Percentiles rank a stretch among this genome's conserved stretches.
Conservation (phyloP, 2,888 invertebrate species). For the Zhuqinia jingwanae region DNA sequence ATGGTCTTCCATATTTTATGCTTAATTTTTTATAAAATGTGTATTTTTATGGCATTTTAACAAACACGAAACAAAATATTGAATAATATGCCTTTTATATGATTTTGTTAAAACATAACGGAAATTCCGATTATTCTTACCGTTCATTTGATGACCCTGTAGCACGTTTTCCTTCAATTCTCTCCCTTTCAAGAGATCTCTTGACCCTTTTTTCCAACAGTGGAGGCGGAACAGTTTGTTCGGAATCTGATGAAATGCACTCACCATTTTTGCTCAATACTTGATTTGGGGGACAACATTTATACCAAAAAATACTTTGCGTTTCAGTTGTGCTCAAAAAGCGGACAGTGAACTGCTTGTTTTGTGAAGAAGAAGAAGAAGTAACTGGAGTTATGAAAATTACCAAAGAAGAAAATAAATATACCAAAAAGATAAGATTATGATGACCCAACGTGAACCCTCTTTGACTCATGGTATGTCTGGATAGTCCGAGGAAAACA, state of each 20-base stretch:
- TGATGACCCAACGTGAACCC: neutral
- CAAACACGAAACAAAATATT: too few relatives aligned
- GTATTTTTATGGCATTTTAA: too few relatives aligned
- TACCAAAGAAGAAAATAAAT: neutral
- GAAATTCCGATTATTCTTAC: neutral
- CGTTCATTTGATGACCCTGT: neutral
- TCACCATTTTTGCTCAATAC: conserved; percentile 28
- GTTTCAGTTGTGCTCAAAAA: conserved; percentile 28
- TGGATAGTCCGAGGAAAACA: neutral
- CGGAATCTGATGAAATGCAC: conserved; percentile 3
- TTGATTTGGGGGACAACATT: conserved; percentile 34
- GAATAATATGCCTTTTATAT: too few relatives aligned
- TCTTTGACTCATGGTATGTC: conserved; percentile 14
- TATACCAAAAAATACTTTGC: conserved; percentile 34
- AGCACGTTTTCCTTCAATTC: neutral
- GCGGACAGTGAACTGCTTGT: neutral
- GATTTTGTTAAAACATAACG: too few relatives aligned
- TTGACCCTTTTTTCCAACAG: conserved; percentile 30
- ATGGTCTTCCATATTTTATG: conserved; percentile 1
- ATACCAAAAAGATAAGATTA: neutral
- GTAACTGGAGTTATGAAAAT: neutral
- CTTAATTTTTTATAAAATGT: conserved; percentile 8
- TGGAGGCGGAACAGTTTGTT: neutral
- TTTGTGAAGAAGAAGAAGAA: too few relatives aligned
- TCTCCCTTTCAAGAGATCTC: neutral